A percentile compares a stretch with the other conserved stretches of the same genome.
Conservation (phyloP, 2,113 vertebrate genomes). For the Castor canadensis region DNA sequence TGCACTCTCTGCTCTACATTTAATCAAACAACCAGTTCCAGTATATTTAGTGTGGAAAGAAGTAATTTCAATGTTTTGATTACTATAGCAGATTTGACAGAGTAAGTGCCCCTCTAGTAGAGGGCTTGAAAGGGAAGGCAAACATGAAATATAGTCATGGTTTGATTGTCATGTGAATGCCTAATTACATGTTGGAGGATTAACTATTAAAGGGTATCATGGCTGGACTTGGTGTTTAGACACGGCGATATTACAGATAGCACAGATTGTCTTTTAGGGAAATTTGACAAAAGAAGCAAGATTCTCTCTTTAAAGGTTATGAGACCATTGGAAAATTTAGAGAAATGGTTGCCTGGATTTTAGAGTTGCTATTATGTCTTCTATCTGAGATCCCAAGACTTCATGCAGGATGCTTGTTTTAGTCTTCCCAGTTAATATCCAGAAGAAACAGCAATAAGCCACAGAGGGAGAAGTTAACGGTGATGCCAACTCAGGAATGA, state of each 20-base stretch:
- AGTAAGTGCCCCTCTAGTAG: conserved; percentile 97
- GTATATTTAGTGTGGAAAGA: conserved; percentile 94
- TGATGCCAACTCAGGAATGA: neutral
- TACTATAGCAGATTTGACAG: conserved; percentile 96
- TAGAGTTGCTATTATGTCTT: neutral
- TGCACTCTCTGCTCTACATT: conserved; percentile 99
- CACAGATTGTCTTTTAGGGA: conserved; percentile 70
- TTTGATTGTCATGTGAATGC: conserved; percentile 94
- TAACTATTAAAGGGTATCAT: conserved; percentile 86
- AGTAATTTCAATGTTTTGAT: conserved; percentile 98
- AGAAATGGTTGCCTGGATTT: neutral
- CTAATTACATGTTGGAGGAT: conserved; percentile 93
- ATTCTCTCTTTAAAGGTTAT: conserved; percentile 58
- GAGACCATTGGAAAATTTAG: neutral
- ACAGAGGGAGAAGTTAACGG: neutral
- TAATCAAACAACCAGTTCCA: conserved; percentile 98
- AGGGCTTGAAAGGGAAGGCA: conserved; percentile 95
- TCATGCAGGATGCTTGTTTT: neutral
- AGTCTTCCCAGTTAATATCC: neutral
- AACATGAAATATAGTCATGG: conserved; percentile 96
- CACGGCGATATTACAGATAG: conserved; percentile 78
- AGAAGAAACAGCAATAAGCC: neutral
- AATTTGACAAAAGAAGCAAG: conserved; percentile 64
- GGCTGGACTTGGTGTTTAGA: conserved; percentile 81
- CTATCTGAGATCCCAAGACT: neutral